phyloP scores from a whole-genome alignment of 2,888 invertebrate species.

The Atherix ibis region DNA sequence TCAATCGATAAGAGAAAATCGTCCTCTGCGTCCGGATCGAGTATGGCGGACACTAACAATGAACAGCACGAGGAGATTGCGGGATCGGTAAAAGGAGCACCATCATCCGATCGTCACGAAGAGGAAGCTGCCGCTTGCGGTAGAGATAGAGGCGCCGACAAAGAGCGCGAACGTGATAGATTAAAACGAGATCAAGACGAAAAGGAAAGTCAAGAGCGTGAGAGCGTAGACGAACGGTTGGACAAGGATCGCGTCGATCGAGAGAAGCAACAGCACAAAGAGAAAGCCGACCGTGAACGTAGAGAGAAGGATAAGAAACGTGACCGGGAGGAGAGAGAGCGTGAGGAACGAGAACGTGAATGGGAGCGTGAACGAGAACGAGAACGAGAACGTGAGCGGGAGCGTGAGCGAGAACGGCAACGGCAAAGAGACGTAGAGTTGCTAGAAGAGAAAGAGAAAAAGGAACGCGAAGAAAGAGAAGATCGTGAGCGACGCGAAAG shows the following conservation, averaged over 20 bases:
- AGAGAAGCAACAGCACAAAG: constrained; percentile 16
- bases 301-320: constrained; percentile 19
- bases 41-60: constrained; percentile 4
- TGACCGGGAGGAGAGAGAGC: constrained; percentile 18
- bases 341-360: constrained; percentile 20
- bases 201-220: constrained; percentile 11
- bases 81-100: constrained; percentile 26
- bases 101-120: constrained; percentile 19
- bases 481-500: constrained; percentile 16
- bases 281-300: constrained; percentile 19
- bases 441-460: constrained; percentile 16
- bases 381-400: constrained; percentile 14
- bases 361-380: constrained; percentile 12
- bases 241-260: constrained; percentile 21
- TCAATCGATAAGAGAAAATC: constrained; percentile 11
- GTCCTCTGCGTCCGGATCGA: constrained; percentile 4
- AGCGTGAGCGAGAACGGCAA: constrained; percentile 19
- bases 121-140: constrained; percentile 13
- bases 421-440: constrained; percentile 17
- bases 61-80: constrained; percentile 3
- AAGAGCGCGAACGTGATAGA: constrained; percentile 17
- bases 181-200: constrained; percentile 15
- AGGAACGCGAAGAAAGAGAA: constrained; percentile 21
- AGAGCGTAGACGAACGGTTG: constrained; percentile 19
- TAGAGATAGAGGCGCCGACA: constrained; percentile 15